Conservation (phyloP, 2,888 invertebrate species). For the Microctonus brassicae region DNA sequence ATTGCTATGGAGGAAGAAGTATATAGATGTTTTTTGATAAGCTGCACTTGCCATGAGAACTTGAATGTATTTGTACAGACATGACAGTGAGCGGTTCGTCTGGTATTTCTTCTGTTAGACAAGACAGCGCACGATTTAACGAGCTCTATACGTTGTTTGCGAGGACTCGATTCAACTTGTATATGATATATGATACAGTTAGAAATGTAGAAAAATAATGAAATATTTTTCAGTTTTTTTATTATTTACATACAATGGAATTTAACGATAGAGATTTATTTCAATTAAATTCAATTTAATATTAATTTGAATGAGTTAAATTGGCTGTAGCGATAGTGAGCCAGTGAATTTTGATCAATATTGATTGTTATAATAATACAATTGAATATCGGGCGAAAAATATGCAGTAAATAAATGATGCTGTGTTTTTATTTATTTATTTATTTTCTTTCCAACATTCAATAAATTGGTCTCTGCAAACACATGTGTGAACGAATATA, state of each 20-base stretch:
- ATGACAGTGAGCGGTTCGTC: conserved; percentile 34
- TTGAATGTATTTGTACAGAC: conserved; percentile 23
- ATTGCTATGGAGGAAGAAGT: neutral
- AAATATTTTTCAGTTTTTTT: conserved; percentile 4
- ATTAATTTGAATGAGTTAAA: neutral
- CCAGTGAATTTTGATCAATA: conserved; percentile 12
- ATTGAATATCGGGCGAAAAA: conserved; percentile 5
- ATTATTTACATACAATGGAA: neutral
- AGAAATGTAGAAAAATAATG: conserved; percentile 17
- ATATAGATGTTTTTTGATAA: conserved; percentile 4
- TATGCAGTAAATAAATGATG: neutral
- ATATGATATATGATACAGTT: conserved; percentile 36
- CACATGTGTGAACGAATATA: neutral
- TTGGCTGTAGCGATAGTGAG: neutral
- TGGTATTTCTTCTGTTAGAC: conserved; percentile 40
- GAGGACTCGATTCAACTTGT: conserved; percentile 22
- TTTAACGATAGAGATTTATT: neutral
- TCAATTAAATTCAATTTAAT: neutral
- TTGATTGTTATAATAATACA: conserved; percentile 20
- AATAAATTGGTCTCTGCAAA: neutral
- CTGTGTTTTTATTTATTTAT: neutral
- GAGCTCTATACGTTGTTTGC: conserved; percentile 46
- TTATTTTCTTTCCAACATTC: neutral
- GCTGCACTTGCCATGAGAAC: conserved; percentile 24
- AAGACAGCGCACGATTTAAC: conserved; percentile 50